Evolutionary conservation across 2,113 vertebrate genomes (phyloP).

Genomic region (Perognathus longimembris): DNA sequence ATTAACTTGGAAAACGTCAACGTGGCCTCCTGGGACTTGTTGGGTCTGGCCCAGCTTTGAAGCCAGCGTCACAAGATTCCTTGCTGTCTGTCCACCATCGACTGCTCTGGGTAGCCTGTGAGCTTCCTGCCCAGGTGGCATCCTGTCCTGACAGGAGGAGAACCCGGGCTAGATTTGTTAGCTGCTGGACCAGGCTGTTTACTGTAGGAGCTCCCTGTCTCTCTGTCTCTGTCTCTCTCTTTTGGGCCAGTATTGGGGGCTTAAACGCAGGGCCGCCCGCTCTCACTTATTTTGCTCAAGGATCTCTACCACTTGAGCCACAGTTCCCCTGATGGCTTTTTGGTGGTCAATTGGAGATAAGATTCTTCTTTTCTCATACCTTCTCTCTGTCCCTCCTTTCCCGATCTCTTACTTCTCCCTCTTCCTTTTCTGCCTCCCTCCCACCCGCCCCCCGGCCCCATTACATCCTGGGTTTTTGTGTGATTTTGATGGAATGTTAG

Average conservation of each 20-base stretch:
- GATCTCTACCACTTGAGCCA: too few relatives aligned
- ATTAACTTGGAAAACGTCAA: slow-evolving; percentile 62
- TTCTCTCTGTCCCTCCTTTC: background rate
- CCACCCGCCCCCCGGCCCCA: too few relatives aligned
- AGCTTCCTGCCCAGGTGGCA: background rate
- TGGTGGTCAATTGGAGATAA: too few relatives aligned
- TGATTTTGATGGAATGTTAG: background rate
- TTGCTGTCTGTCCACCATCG: background rate
- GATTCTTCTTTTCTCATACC: too few relatives aligned
- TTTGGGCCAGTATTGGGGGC: background rate
- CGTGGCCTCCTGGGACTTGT: background rate
- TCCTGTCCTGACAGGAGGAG: too few relatives aligned
- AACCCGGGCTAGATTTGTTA: background rate
- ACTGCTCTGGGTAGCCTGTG: accelerated
- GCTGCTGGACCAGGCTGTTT: background rate
- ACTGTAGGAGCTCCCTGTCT: background rate
- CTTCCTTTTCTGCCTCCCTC: background rate
- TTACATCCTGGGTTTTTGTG: background rate
- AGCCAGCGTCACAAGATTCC: background rate
- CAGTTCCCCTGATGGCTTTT: too few relatives aligned
- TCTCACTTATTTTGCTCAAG: too few relatives aligned
- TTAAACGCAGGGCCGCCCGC: too few relatives aligned
- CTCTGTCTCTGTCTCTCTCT: background rate
- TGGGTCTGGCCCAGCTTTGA: slow-evolving; percentile 1
- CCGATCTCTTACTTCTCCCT: background rate